phyloP scores from a whole-genome alignment of 2,113 vertebrate species.

The Xyrauchen texanus region DNA sequence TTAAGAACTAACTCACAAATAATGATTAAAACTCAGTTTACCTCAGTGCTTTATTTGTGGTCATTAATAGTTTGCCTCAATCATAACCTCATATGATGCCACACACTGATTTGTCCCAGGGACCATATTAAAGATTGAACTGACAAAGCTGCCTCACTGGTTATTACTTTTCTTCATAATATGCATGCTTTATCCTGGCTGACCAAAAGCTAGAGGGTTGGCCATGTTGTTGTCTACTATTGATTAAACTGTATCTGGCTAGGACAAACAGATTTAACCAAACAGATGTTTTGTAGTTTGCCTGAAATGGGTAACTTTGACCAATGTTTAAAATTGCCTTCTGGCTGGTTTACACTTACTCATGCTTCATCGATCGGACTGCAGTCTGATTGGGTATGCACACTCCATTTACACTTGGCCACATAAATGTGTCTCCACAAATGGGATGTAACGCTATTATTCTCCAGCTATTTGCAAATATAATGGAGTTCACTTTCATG shows the following conservation, averaged over 20 bases:
- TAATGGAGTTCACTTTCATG: too few relatives aligned
- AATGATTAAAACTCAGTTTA: not conserved
- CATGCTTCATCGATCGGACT: too few relatives aligned
- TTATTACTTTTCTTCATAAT: constrained; percentile 19
- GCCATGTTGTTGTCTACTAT: not conserved
- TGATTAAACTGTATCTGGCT: constrained; percentile 1
- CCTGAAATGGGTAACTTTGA: not conserved
- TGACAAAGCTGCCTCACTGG: constrained; percentile 7
- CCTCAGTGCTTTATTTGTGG: not conserved
- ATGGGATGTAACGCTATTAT: too few relatives aligned
- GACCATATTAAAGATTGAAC: constrained; percentile 31
- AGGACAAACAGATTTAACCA: not conserved
- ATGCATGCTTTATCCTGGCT: not conserved
- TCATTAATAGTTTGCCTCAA: constrained; percentile 20
- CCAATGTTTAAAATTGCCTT: not conserved
- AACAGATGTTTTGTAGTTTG: not conserved
- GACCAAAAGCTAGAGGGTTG: not conserved
- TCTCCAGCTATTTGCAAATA: too few relatives aligned
- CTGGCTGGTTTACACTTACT: too few relatives aligned
- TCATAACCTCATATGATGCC: constrained; percentile 33
- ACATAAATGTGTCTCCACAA: too few relatives aligned
- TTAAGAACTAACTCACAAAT: constrained; percentile 4
- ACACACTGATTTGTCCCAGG: constrained; percentile 24
- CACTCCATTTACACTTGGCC: too few relatives aligned
- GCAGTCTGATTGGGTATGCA: too few relatives aligned